These are phyloP conservation scores for Syrphus vitripennis DNA, from an alignment of 2,888 invertebrate genomes.

Conservation along the genomic window DNA sequence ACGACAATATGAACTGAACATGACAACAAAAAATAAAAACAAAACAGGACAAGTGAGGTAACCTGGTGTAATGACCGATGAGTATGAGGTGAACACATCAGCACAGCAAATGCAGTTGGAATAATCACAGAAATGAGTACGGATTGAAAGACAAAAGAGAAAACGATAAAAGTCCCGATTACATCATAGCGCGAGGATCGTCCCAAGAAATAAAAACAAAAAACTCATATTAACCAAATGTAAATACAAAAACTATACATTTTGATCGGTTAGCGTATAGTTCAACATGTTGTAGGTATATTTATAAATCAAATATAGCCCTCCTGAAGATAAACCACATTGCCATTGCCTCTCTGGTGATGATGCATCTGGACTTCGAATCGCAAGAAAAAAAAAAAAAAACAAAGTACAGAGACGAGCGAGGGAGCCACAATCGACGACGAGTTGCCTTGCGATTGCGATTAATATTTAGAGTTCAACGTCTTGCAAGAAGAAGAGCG, in stretches of 20 bases:
- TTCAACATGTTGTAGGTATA: background rate
- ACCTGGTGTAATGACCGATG: slow-evolving; percentile 62
- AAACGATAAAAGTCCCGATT: slow-evolving; percentile 68
- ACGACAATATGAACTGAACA: background rate
- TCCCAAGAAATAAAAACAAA: slow-evolving; percentile 17
- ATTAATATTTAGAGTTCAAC: slow-evolving; percentile 65
- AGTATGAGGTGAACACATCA: background rate
- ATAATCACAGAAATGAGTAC: slow-evolving; percentile 44
- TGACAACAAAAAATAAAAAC: too few relatives aligned
- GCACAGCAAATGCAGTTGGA: slow-evolving; percentile 41
- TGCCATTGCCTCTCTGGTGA: slow-evolving; percentile 1
- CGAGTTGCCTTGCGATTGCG: slow-evolving; percentile 60
- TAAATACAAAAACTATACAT: slow-evolving; percentile 34
- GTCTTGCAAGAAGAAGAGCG: slow-evolving; percentile 55
- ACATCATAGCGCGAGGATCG: slow-evolving; percentile 64
- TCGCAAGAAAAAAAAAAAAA: background rate
- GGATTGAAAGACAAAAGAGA: slow-evolving; percentile 52
- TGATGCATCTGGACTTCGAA: slow-evolving; percentile 35
- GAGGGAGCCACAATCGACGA: slow-evolving; percentile 23
- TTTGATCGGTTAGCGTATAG: slow-evolving; percentile 37
- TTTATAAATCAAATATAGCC: background rate
- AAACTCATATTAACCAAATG: slow-evolving; percentile 17
- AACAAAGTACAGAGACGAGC: too few relatives aligned
- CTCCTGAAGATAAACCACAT: slow-evolving; percentile 10
- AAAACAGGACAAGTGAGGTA: slow-evolving; percentile 51